phyloP scores from a whole-genome alignment of 2,797 vertebrate species.

The Crocidura indochinensis region DNA sequence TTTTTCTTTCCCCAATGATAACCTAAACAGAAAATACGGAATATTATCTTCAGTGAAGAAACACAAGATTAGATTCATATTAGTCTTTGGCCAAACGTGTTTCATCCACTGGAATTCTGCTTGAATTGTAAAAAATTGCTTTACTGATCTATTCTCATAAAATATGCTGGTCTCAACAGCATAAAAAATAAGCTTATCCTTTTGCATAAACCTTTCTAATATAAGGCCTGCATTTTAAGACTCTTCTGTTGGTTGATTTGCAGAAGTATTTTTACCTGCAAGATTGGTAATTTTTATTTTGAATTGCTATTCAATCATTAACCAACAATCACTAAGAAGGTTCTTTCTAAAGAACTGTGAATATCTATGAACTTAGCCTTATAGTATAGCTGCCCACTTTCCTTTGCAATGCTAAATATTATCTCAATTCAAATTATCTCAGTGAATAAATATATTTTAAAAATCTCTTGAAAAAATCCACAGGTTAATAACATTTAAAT shows the following conservation, averaged over 20 bases:
- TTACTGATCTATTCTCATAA: neutral
- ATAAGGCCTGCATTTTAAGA: too few species aligned
- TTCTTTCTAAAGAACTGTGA: too few species aligned
- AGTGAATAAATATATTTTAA: too few species aligned
- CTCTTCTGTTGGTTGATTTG: too few species aligned
- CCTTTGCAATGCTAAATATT: too few species aligned
- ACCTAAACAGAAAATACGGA: neutral
- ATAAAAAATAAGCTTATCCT: neutral
- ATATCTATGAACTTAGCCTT: too few species aligned
- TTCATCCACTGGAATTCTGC: neutral
- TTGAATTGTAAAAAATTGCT: neutral
- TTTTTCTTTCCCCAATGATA: neutral
- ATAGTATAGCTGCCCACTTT: too few species aligned
- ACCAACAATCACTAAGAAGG: too few species aligned
- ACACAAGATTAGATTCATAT: neutral
- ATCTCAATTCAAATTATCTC: too few species aligned
- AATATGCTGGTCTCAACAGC: neutral
- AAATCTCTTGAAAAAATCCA: neutral
- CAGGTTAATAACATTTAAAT: neutral
- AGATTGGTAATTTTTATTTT: too few species aligned
- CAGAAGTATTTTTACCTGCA: too few species aligned
- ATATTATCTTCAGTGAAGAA: neutral
- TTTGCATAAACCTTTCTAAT: neutral
- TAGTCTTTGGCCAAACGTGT: neutral
- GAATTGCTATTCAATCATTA: too few species aligned